Percentiles rank a stretch among this genome's conserved stretches.
These are phyloP conservation scores for Gouania willdenowi DNA, from an alignment of 2,797 vertebrate genomes.

Conservation along the genomic window DNA sequence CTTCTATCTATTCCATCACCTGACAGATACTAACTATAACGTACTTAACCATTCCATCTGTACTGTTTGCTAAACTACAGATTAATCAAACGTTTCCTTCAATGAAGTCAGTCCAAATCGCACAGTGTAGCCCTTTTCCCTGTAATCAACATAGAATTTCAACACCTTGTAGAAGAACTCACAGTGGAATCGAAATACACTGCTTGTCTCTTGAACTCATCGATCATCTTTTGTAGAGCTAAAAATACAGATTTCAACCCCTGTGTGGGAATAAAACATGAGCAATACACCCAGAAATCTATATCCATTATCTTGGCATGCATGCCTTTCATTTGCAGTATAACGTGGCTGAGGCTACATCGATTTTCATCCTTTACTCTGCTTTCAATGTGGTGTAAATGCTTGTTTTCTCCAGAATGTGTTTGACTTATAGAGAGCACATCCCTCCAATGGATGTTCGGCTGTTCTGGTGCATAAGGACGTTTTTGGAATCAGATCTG, in stretches of 20 bases:
- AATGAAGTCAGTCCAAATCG: neutral
- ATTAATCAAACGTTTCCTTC: neutral
- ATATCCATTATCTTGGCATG: constrained; percentile 62
- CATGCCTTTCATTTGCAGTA: constrained; percentile 59
- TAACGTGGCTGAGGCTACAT: constrained; percentile 34
- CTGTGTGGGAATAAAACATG: constrained; percentile 51
- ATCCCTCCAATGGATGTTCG: no score
- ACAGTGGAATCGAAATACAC: constrained; percentile 12
- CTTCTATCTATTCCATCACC: constrained; percentile 11
- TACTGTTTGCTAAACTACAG: neutral
- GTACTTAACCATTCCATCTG: neutral
- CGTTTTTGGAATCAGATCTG: no score
- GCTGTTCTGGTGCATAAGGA: no score
- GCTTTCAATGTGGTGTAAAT: constrained; percentile 36
- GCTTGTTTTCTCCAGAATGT: constrained; percentile 36
- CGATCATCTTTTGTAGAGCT: constrained; percentile 24
- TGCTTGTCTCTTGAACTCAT: constrained; percentile 14
- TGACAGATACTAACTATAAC: constrained; percentile 28
- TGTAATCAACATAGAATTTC: neutral
- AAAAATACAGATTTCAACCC: constrained; percentile 31
- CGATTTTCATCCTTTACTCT: constrained; percentile 47
- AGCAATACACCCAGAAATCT: constrained; percentile 54
- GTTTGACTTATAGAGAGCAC: no score
- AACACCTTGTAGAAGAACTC: constrained; percentile 3
- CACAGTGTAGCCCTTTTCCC: neutral